phyloP scores from a whole-genome alignment of 2,888 invertebrate genomes.

The Trachelus stipa region DNA sequence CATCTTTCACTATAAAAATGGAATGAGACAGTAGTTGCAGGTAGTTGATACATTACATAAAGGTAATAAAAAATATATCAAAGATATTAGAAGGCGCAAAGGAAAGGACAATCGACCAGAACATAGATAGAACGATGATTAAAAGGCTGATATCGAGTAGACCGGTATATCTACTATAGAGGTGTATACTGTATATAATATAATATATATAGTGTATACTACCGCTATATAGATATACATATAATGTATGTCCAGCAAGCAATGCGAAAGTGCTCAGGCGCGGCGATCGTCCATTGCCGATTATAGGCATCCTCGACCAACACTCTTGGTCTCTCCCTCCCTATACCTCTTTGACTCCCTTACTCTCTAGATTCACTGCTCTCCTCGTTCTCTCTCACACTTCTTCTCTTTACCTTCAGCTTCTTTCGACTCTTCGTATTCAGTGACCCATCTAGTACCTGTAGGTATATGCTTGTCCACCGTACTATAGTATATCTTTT shows the following conservation, averaged over 20 bases:
- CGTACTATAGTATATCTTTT: neutral
- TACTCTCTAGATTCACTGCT: constrained; percentile 22
- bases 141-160: neutral
- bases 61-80: neutral
- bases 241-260: neutral
- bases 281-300: constrained; percentile 59
- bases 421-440: constrained; percentile 7
- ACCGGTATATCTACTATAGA: constrained; percentile 1
- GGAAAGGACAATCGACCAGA: neutral
- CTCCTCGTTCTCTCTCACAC: constrained; percentile 31
- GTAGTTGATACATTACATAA: neutral
- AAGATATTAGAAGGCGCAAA: neutral
- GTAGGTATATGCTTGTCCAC: neutral
- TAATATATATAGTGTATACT: neutral
- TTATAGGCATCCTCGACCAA: constrained; percentile 57
- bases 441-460: neutral
- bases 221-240: neutral
- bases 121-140: constrained; percentile 2
- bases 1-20: neutral
- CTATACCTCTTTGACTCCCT: constrained; percentile 31
- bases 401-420: constrained; percentile 29
- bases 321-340: constrained; percentile 31
- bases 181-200: neutral
- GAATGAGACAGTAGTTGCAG: neutral
- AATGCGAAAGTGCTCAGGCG: constrained; percentile 48